Conservation (phyloP, 2,113 vertebrate species). For the Apus apus region DNA sequence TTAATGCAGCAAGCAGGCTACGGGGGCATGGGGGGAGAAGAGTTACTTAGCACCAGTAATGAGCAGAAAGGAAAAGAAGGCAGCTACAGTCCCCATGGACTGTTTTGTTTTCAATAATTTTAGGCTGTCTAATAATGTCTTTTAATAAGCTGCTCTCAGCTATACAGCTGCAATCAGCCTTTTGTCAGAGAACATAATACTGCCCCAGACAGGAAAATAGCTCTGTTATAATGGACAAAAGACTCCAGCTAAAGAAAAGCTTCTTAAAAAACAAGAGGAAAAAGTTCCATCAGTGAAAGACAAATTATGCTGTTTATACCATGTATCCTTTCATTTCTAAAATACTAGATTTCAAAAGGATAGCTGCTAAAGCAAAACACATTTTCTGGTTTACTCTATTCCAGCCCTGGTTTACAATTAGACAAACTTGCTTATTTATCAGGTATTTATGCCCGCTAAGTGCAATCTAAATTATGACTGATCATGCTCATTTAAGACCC, state of each 20-base stretch:
- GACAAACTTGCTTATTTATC: background rate
- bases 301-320: background rate
- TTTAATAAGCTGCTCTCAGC: slow-evolving; percentile 40
- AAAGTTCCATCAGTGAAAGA: background rate
- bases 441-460: background rate
- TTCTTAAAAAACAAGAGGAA: background rate
- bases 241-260: background rate
- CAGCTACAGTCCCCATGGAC: slow-evolving; percentile 14
- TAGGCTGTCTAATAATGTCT: slow-evolving; percentile 30
- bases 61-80: slow-evolving; percentile 25
- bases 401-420: background rate
- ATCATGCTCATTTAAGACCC: background rate
- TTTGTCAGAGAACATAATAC: slow-evolving; percentile 37
- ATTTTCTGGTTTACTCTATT: background rate
- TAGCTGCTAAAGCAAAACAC: background rate
- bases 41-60: slow-evolving; percentile 52
- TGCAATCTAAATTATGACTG: background rate
- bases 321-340: background rate
- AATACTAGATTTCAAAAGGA: background rate
- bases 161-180: slow-evolving; percentile 22
- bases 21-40: background rate
- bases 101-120: slow-evolving; percentile 66
- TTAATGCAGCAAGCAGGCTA: slow-evolving; percentile 46
- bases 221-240: background rate
- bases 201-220: slow-evolving; percentile 7